Percentiles rank a stretch among this genome's conserved stretches.
phyloP scores from a whole-genome alignment of 2,113 vertebrate genomes.

The Dunckerocampus dactyliophorus region DNA sequence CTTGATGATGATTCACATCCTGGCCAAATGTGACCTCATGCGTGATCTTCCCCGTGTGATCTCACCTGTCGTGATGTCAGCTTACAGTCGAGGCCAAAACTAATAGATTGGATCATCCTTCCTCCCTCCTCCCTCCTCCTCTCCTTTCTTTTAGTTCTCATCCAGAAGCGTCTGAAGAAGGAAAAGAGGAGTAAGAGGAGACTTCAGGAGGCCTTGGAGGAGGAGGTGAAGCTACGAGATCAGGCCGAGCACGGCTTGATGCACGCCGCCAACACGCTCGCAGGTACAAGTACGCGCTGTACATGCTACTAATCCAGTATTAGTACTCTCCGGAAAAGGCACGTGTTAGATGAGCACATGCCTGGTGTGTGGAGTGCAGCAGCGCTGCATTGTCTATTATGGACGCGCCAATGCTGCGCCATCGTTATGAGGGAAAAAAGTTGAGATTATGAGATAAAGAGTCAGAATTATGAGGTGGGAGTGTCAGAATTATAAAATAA shows the following conservation, averaged over 20 bases:
- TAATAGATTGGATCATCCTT: not conserved
- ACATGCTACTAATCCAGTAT: too few relatives aligned
- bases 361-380: too few relatives aligned
- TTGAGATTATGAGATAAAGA: too few relatives aligned
- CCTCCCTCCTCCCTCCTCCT: not conserved
- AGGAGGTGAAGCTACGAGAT: conserved; percentile 70
- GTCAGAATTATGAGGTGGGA: too few relatives aligned
- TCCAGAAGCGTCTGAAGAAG: conserved; percentile 71
- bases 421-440: too few relatives aligned
- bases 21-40: not conserved
- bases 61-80: conserved; percentile 4
- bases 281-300: too few relatives aligned
- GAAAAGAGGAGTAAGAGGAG: conserved; percentile 70
- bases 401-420: too few relatives aligned
- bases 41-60: not conserved
- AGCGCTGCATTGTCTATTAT: too few relatives aligned
- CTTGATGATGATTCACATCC: not conserved
- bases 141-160: conserved; percentile 48
- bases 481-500: too few relatives aligned
- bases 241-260: conserved; percentile 67
- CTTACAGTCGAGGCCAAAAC: not conserved
- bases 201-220: conserved; percentile 70
- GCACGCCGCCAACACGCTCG: conserved; percentile 57
- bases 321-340: too few relatives aligned
- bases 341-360: too few relatives aligned